Percentiles rank a stretch among this genome's conserved stretches.
These are phyloP conservation scores for Tachypleus tridentatus DNA, from an alignment of 1,140 invertebrate genomes.

Conservation along the genomic window DNA sequence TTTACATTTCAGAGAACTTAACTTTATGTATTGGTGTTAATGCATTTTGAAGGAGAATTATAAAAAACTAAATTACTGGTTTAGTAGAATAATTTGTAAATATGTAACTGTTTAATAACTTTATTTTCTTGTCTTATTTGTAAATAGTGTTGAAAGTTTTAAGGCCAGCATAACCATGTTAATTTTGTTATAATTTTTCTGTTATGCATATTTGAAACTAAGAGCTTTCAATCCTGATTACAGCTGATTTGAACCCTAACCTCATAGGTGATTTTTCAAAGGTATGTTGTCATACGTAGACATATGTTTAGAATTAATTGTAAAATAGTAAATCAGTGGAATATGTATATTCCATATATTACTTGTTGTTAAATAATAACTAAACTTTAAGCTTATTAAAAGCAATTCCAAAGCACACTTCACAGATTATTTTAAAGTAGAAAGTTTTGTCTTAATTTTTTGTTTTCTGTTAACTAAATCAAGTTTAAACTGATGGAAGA, in stretches of 20 bases:
- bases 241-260: constrained; percentile 42
- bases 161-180: no score
- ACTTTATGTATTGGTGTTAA: no score
- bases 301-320: not conserved
- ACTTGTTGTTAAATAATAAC: not conserved
- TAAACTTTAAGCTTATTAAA: not conserved
- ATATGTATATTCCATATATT: not conserved
- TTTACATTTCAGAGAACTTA: no score
- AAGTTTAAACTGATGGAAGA: not conserved
- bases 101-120: no score
- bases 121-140: no score
- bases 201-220: no score
- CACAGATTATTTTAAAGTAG: not conserved
- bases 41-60: no score
- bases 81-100: no score
- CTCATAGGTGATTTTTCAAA: constrained; percentile 72
- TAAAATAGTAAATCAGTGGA: not conserved
- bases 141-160: no score
- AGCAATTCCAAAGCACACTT: not conserved
- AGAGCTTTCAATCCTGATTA: not conserved
- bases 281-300: not conserved
- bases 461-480: not conserved
- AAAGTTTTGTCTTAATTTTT: not conserved
- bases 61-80: no score
- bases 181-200: no score